These are phyloP conservation scores for Drosophila orosa DNA, from an alignment of 1,140 invertebrate species.

Conservation along the genomic window DNA sequence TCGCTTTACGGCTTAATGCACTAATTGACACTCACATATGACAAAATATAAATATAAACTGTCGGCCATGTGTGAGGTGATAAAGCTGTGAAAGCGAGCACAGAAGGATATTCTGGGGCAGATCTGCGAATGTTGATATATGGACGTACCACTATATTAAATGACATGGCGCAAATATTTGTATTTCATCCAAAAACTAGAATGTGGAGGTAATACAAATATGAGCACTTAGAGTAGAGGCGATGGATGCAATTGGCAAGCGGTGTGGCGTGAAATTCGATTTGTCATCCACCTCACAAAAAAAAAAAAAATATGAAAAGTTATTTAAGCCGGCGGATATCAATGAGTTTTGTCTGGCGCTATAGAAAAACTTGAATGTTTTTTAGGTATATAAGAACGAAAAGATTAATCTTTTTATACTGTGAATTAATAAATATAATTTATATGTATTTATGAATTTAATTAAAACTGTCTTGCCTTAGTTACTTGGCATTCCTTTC, in stretches of 20 bases:
- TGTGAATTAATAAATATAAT: neutral
- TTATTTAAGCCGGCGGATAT: neutral
- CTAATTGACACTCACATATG: constrained; percentile 16
- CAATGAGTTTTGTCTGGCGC: neutral
- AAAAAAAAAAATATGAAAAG: neutral
- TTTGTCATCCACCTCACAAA: neutral
- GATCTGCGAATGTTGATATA: constrained; percentile 3
- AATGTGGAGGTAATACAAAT: neutral
- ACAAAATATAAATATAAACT: constrained; percentile 10
- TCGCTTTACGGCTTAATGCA: constrained; percentile 17
- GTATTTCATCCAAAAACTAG: constrained; percentile 4
- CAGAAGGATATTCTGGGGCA: neutral
- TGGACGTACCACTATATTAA: neutral
- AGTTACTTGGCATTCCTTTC: too few species aligned
- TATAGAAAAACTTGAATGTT: neutral
- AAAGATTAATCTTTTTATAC: neutral
- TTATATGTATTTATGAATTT: too few species aligned
- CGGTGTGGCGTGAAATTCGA: constrained; percentile 6
- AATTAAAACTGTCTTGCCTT: too few species aligned
- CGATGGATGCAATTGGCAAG: constrained; percentile 4
- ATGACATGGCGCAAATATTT: constrained; percentile 10
- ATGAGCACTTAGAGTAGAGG: neutral
- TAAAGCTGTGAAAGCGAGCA: neutral
- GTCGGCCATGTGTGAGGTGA: constrained; percentile 1
- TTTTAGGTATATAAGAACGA: neutral